A percentile compares a stretch with the other conserved stretches of the same genome.
Conservation (phyloP, 2,113 vertebrate species). For the Indri indri region DNA sequence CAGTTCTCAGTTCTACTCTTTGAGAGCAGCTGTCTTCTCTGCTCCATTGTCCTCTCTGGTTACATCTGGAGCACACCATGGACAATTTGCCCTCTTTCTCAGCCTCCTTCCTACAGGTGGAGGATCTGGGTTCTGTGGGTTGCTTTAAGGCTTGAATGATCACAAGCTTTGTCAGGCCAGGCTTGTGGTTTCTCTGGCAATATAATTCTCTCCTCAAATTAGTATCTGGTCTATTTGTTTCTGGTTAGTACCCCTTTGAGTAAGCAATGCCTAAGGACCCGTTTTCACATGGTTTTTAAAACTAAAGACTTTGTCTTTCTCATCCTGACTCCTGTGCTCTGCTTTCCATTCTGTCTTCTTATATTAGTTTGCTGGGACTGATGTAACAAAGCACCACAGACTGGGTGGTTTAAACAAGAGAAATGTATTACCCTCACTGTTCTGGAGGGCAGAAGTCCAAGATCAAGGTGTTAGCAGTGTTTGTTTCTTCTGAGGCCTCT, state of each 20-base stretch:
- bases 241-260: not conserved
- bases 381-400: not conserved
- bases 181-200: constrained; percentile 44
- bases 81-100: not conserved
- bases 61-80: not conserved
- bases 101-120: not conserved
- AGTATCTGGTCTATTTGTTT: constrained; percentile 45
- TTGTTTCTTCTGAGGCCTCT: not conserved
- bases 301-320: not conserved
- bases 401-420: not conserved
- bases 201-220: not conserved
- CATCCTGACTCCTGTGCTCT: not conserved
- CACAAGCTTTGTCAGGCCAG: not conserved
- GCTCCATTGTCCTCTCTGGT: not conserved
- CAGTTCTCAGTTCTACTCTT: not conserved
- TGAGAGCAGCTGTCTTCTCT: not conserved
- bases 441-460: not conserved
- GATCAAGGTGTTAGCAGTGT: not conserved
- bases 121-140: not conserved
- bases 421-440: not conserved
- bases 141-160: not conserved
- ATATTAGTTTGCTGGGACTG: not conserved
- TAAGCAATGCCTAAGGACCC: not conserved
- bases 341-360: not conserved
- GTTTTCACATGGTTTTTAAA: not conserved